Evolutionary conservation across 92 coral and sea anemone species (phyloP).

Genomic region (Epizoanthus fatuus): DNA sequence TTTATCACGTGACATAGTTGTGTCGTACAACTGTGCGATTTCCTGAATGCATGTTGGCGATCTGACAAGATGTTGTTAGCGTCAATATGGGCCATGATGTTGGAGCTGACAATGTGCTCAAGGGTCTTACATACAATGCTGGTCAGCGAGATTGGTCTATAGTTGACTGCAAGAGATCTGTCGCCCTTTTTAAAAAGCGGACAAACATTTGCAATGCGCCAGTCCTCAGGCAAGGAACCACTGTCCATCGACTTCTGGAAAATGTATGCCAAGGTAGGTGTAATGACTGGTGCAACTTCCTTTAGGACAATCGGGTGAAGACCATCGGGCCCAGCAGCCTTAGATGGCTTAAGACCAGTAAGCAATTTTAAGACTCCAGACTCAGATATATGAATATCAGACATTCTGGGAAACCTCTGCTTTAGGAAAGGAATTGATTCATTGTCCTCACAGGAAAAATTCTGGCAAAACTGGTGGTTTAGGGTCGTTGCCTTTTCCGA

Average conservation of each 20-base stretch:
- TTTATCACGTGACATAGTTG: conserved; percentile 15
- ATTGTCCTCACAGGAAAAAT: conserved; percentile 41
- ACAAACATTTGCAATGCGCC: conserved; percentile 50
- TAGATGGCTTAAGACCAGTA: conserved; percentile 19
- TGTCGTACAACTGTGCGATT: conserved; percentile 19
- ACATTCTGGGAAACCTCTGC: conserved; percentile 5
- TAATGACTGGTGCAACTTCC: conserved; percentile 26
- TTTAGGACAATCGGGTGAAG: conserved; percentile 37
- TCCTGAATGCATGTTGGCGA: conserved; percentile 12
- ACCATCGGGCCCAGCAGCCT: conserved; percentile 46
- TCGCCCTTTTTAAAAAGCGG: conserved; percentile 47
- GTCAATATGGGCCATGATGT: conserved; percentile 17
- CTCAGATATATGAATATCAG: conserved; percentile 22
- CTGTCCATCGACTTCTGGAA: conserved; percentile 30
- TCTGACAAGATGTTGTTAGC: neutral
- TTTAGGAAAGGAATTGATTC: conserved; percentile 9
- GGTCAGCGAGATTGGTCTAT: conserved; percentile 48
- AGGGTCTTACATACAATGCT: conserved; percentile 24
- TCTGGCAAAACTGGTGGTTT: conserved; percentile 27
- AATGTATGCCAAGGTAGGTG: conserved; percentile 27
- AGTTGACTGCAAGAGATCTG: conserved; percentile 39
- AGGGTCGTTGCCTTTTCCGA: conserved; percentile 33
- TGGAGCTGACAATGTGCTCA: conserved; percentile 32
- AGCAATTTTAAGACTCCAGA: conserved; percentile 16
- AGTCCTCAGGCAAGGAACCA: conserved; percentile 40